These are phyloP conservation scores for Crossocerus cetratus DNA, from an alignment of 2,888 invertebrate species.

Conservation along the genomic window DNA sequence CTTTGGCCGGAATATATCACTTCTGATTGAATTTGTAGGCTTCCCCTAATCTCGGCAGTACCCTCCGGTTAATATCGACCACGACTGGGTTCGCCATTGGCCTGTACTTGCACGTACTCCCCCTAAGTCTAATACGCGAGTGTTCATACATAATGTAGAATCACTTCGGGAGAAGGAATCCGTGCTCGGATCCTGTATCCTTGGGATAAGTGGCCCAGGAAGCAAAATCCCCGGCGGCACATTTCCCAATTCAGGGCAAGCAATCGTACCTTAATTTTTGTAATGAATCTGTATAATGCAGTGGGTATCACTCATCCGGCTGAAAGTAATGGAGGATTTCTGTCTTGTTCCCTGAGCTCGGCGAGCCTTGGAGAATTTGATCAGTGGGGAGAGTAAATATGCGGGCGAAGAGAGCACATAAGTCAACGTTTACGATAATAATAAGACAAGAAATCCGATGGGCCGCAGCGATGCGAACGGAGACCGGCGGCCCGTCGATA, in stretches of 20 bases:
- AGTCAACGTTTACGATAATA: neutral
- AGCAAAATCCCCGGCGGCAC: neutral
- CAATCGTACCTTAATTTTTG: neutral
- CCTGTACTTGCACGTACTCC: neutral
- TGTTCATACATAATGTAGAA: slow-evolving; percentile 12
- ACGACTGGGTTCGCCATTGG: slow-evolving; percentile 17
- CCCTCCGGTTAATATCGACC: slow-evolving; percentile 32
- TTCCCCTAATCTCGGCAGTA: slow-evolving; percentile 27
- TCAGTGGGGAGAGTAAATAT: neutral
- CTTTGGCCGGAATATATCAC: slow-evolving; percentile 45
- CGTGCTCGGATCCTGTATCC: neutral
- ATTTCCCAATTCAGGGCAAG: neutral
- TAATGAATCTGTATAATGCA: neutral
- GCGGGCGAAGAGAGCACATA: neutral
- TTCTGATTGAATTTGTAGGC: slow-evolving; percentile 46
- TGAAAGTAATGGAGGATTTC: too few species aligned
- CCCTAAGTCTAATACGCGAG: slow-evolving; percentile 16
- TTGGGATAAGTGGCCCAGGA: neutral
- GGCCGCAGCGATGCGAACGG: neutral
- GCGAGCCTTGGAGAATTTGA: neutral
- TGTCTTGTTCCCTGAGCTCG: neutral
- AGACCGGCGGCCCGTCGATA: slow-evolving; percentile 50
- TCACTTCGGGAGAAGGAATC: neutral
- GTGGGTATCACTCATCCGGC: neutral
- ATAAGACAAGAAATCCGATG: neutral